A percentile compares a stretch with the other conserved stretches of the same genome.
Evolutionary conservation across 2,113 vertebrate genomes (phyloP).

Genomic region (Chionomys nivalis): DNA sequence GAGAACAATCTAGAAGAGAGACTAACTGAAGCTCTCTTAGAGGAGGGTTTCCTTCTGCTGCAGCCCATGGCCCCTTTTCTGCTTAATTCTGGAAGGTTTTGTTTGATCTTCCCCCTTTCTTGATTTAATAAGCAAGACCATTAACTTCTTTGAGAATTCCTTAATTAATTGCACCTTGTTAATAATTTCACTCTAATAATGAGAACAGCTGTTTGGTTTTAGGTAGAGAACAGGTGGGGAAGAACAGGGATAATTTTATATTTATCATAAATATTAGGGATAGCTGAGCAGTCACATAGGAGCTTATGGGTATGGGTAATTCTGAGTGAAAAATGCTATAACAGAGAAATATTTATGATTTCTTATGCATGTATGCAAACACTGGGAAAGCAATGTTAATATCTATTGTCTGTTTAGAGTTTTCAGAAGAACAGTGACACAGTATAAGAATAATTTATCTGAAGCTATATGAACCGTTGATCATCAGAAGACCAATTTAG

Average conservation of each 20-base stretch:
- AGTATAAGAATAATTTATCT: conserved; percentile 68
- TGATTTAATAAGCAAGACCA: neutral
- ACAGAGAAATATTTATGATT: conserved; percentile 48
- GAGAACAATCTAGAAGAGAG: neutral
- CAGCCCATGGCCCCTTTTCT: neutral
- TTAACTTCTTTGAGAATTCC: neutral
- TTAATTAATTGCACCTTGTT: conserved; percentile 48
- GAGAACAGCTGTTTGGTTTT: conserved; percentile 38
- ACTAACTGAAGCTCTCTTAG: neutral
- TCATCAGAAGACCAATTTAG: conserved; percentile 73
- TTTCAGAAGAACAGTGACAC: conserved; percentile 44
- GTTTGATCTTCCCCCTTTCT: neutral
- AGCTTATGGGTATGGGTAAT: conserved; percentile 55
- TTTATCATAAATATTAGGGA: conserved; percentile 55
- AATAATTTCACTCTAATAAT: conserved; percentile 38
- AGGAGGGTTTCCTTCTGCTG: neutral
- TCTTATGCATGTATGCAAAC: conserved; percentile 18
- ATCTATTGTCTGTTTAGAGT: conserved; percentile 58
- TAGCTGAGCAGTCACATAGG: neutral
- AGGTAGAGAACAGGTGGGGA: neutral
- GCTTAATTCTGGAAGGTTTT: neutral
- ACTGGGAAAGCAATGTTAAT: conserved; percentile 63
- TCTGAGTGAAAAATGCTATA: conserved; percentile 48
- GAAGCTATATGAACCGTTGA: conserved; percentile 67
- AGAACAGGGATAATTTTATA: neutral